Base-by-base conservation (phyloP, 2,797 vertebrate species). In the Antennarius maculatus region DNA sequence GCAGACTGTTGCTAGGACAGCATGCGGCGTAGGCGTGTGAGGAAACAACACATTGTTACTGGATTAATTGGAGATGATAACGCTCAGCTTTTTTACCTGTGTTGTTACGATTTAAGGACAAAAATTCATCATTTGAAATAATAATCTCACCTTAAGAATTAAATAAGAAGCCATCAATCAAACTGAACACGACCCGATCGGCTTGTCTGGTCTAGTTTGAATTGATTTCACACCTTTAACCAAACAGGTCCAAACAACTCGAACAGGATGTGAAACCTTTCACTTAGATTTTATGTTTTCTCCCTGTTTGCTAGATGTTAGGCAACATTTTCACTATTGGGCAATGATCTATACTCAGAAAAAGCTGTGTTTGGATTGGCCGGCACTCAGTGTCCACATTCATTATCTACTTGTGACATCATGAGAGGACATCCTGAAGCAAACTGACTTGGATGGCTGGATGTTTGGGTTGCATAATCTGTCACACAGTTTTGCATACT, bases 1-100 rank as follows among this genome's bases (percentile, higher is more conserved):
- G 66, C 69, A 51, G 60, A 53, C 46, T 59, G 61, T 55, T 76
- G 45, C 50, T 27, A 37, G 31, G 50, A 55, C 53, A 62, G 64
- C 61, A 42, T 28, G 53, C 4, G 63, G 66, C 23, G 77, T 27
- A 42, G 60, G 17, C 12, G 7, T 56, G 56, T 31, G 1, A 28
- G 65, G 61, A 74, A 48, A 52, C 51, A 59, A 65, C 23, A 45
- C 12, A 31, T 52, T 27, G 29, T 17, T 17, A 46, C 43, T 64
- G 6, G 31, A 27, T 60, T 52, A 5, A 39, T 54, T 58, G 28
- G 27, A 43, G 47, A 45, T 15, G 41, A 61, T 61, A 50, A 60
- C 27, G 46, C 39, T 28, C 37, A 39, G 7, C 37, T 10, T 29
- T 17, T 17, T 23, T 17, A 46, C 27, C 8, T 5, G 51, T 52